Evolutionary conservation across 2,113 vertebrate species (phyloP), one percentile per base, ranked within the genome.

Genomic region (Orycteropus afer): DNA sequence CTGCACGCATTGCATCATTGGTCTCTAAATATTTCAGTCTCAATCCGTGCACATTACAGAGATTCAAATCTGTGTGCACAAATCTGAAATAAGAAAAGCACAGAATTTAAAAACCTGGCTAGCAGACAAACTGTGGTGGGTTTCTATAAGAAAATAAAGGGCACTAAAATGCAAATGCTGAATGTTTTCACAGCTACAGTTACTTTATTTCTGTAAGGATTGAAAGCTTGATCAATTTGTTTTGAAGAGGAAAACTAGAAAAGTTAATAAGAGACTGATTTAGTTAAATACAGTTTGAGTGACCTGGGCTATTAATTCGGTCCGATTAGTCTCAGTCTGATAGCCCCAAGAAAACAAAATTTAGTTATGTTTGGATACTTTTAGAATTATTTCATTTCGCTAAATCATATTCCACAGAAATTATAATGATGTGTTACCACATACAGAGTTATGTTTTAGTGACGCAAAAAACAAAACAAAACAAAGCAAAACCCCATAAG

Each of bases 211-310:
- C 85, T 81, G 1, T 0, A 87, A 55, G 13, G 14, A 69, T 9
- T 23, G 32, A 29, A 80, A 82, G 42, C 12, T 74, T 27, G 42
- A 40, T 78, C 11, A 55, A 78, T 45, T 91, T 59, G 8, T 40
- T 73, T 81, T 80, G 37, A 0, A 17, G 25, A 81, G 18, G 76
- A 57, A 37, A 89, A 10, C 20, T 69, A 14, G n/a, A n/a, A n/a
- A 45, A 63, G 25, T 84, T 89, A 84, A 79, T 49, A 59, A 27
- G 59, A 95, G 92, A 80, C 11, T 34, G 65, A 40, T 85, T 87
- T 67, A 42, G 59, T 65, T 4, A 90, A 93, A 61, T 45, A 57
- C 2, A 81, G 25, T 85, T 57, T 71, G 13, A 59, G 17, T 73
- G 69, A 94, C 32, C 13, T 13, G 25, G 27, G 7, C 15, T 86